phyloP scores from a whole-genome alignment of 2,888 invertebrate genomes.

The Erebia aethiops region DNA sequence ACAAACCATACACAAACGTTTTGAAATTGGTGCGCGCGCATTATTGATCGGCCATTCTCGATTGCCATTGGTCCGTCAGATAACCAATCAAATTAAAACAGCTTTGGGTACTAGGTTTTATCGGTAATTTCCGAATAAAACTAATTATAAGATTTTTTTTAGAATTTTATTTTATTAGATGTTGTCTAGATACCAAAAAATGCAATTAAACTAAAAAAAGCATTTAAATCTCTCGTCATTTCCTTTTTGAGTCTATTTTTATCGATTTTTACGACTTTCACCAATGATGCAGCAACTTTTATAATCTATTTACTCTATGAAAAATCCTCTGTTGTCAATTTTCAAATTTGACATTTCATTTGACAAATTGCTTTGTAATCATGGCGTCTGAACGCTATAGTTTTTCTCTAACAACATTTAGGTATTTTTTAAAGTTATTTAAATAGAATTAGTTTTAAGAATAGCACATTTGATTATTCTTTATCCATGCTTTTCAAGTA shows the following conservation, averaged over 20 bases:
- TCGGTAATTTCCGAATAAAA: neutral
- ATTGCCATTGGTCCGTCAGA: constrained; percentile 53
- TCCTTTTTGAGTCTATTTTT: too few relatives aligned
- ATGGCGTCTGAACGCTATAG: constrained; percentile 98
- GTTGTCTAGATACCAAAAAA: too few relatives aligned
- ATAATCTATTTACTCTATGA: neutral
- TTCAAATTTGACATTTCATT: constrained; percentile 23
- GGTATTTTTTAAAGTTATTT: constrained; percentile 65
- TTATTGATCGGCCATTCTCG: constrained; percentile 64
- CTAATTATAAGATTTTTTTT: too few relatives aligned
- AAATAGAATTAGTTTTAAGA: neutral
- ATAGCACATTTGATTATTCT: neutral
- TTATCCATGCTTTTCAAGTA: neutral
- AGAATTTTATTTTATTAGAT: too few relatives aligned
- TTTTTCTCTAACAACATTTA: constrained; percentile 93
- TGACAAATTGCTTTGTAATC: constrained; percentile 83
- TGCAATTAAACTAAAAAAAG: too few relatives aligned
- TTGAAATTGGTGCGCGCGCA: constrained; percentile 38
- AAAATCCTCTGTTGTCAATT: neutral
- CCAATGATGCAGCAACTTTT: constrained; percentile 1
- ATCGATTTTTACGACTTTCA: too few relatives aligned
- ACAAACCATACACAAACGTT: constrained; percentile 32
- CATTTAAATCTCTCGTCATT: neutral
- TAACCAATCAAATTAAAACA: constrained; percentile 12
- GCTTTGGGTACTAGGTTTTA: neutral